These are phyloP conservation scores for Sylvia atricapilla DNA, from an alignment of 2,113 vertebrate genomes.

Conservation along the genomic window DNA sequence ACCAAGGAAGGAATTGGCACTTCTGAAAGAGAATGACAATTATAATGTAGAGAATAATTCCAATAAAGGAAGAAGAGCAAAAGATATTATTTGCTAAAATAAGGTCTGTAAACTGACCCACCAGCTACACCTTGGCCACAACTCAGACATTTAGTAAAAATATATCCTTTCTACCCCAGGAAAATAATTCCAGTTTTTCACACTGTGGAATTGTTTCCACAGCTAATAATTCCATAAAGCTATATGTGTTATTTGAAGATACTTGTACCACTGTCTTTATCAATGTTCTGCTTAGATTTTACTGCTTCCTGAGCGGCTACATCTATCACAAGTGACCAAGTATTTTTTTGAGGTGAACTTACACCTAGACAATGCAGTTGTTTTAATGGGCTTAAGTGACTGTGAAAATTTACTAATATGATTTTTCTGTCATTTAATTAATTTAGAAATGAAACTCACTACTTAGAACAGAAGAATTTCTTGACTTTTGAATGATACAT, in stretches of 20 bases:
- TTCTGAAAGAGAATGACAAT: not conserved
- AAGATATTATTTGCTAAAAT: not conserved
- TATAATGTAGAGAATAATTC: not conserved
- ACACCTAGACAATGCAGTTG: not conserved
- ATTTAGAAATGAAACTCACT: conserved; percentile 22
- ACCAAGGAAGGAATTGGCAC: not conserved
- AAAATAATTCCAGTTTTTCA: not conserved
- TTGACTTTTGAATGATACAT: not conserved
- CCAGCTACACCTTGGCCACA: not conserved
- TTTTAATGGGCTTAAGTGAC: conserved; percentile 9
- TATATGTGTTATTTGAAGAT: not conserved
- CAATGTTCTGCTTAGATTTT: not conserved
- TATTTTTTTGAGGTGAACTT: conserved; percentile 4
- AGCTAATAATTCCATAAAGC: not conserved
- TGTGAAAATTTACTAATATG: not conserved
- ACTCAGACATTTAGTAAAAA: not conserved
- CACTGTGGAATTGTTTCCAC: not conserved
- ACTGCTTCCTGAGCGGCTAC: not conserved
- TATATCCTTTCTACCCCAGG: not conserved
- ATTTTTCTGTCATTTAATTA: conserved; percentile 26
- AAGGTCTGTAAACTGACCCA: not conserved
- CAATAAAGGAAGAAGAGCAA: not conserved
- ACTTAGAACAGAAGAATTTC: not conserved
- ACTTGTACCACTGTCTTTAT: not conserved
- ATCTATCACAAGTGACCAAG: not conserved